These are phyloP conservation scores for Brachynemurus nebulosus DNA, from an alignment of 2,888 invertebrate species.

Conservation along the genomic window DNA sequence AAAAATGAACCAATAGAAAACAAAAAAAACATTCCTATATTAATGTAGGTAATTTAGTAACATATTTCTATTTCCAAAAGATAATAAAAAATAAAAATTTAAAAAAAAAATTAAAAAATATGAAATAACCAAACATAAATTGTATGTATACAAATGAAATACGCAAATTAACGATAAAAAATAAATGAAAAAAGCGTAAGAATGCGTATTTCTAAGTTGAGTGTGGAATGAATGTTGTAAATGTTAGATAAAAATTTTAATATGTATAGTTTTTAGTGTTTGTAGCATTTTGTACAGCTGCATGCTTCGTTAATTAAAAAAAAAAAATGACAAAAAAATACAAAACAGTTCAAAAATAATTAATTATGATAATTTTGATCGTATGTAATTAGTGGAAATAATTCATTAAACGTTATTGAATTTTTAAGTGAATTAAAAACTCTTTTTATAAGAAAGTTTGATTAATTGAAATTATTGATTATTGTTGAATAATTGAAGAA, in stretches of 20 bases:
- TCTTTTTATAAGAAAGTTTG: conserved; percentile 4
- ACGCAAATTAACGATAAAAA: conserved; percentile 1
- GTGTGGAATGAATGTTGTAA: conserved; percentile 3
- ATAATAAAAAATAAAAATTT: conserved; percentile 1
- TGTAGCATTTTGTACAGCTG: conserved; percentile 33
- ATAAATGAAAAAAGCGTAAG: conserved; percentile 4
- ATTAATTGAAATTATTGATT: conserved; percentile 3
- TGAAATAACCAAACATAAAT: background rate
- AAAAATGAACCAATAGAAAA: too few relatives aligned
- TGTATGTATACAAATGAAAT: background rate
- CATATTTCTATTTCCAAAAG: background rate
- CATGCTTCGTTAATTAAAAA: conserved; percentile 28
- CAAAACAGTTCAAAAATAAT: conserved; percentile 9
- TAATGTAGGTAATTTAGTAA: conserved; percentile 1
- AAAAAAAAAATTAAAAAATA: background rate
- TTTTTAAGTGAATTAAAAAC: background rate
- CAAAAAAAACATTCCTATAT: conserved; percentile 1
- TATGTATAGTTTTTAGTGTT: conserved; percentile 27
- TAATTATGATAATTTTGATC: conserved; percentile 9
- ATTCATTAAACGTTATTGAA: conserved; percentile 2
- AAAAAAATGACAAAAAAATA: conserved; percentile 20
- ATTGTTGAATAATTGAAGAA: too few relatives aligned
- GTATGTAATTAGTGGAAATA: conserved; percentile 5
- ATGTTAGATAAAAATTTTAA: conserved; percentile 6
- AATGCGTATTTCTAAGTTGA: background rate